phyloP scores from a whole-genome alignment of 2,888 invertebrate species.

The Drosophila greeni region DNA sequence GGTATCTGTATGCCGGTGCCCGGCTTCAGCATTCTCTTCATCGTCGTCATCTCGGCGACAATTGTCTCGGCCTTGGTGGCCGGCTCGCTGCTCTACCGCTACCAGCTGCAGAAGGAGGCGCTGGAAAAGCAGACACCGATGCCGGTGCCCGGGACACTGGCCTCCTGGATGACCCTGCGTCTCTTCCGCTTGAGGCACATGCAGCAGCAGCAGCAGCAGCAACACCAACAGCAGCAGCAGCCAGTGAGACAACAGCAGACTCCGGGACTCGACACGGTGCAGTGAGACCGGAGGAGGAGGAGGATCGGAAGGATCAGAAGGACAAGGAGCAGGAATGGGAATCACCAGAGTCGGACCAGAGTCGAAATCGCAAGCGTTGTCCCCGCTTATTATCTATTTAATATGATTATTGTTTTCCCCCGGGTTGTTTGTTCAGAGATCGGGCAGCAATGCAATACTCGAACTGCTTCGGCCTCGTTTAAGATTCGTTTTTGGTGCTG shows the following conservation, averaged over 20 bases:
- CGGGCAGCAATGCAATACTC: conserved; percentile 75
- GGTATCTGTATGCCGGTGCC: conserved; percentile 94
- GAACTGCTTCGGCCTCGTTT: conserved; percentile 28
- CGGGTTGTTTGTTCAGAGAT: conserved; percentile 49
- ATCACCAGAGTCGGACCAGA: conserved; percentile 5
- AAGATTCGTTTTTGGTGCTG: conserved; percentile 54
- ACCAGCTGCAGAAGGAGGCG: conserved; percentile 87
- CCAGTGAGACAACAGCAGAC: conserved; percentile 40
- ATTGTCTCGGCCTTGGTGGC: conserved; percentile 92
- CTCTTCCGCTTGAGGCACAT: conserved; percentile 81
- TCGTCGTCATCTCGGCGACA: conserved; percentile 91
- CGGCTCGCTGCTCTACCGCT: conserved; percentile 87
- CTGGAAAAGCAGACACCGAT: conserved; percentile 81
- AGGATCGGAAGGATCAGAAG: not conserved
- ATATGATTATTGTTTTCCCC: conserved; percentile 34
- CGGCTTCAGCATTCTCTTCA: conserved; percentile 92
- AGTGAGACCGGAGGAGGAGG: conserved; percentile 46
- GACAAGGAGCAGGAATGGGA: not conserved
- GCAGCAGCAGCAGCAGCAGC: conserved; percentile 69
- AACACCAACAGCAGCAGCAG: conserved; percentile 58
- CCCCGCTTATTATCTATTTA: conserved; percentile 36
- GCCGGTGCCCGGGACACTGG: conserved; percentile 82
- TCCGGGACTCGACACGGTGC: conserved; percentile 71
- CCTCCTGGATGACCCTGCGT: conserved; percentile 87
- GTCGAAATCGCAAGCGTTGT: conserved; percentile 22